Percentiles rank a stretch among this genome's conserved stretches.
These are phyloP conservation scores for Pheosia gnoma DNA, from an alignment of 2,888 invertebrate genomes.

Conservation along the genomic window DNA sequence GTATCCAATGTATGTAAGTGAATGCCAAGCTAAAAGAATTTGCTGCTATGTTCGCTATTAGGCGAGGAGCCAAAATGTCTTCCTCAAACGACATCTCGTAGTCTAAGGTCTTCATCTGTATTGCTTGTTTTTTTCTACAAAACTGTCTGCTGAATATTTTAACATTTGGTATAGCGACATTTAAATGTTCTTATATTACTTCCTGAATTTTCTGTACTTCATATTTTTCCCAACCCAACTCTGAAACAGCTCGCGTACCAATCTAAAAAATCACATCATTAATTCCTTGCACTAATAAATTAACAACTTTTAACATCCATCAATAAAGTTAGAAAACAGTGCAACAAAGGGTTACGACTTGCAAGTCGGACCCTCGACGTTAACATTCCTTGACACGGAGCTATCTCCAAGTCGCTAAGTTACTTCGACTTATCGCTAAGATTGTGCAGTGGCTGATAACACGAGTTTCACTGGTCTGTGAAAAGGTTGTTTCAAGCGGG, in stretches of 20 bases:
- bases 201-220: too few species aligned
- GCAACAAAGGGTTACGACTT: conserved; percentile 17
- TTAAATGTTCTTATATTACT: too few species aligned
- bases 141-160: background rate
- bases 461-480: conserved; percentile 20
- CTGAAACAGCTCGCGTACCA: too few species aligned
- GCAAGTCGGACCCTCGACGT: conserved; percentile 22
- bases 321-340: conserved; percentile 27
- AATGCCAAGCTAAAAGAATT: conserved; percentile 48
- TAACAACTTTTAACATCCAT: background rate
- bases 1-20: conserved; percentile 21
- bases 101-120: conserved; percentile 37
- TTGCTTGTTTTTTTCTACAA: conserved; percentile 17
- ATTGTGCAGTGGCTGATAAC: conserved; percentile 28
- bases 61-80: conserved; percentile 62
- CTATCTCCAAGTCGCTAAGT: conserved; percentile 32
- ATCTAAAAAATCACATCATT: background rate
- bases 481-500: conserved; percentile 15
- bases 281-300: background rate
- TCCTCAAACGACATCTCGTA: too few species aligned
- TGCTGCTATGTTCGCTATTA: conserved; percentile 48
- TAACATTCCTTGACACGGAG: conserved; percentile 26
- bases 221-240: too few species aligned
- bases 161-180: background rate
- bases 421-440: conserved; percentile 32